Base-by-base conservation (phyloP, 2,113 vertebrate genomes). In the Notarius quadriscutis region DNA sequence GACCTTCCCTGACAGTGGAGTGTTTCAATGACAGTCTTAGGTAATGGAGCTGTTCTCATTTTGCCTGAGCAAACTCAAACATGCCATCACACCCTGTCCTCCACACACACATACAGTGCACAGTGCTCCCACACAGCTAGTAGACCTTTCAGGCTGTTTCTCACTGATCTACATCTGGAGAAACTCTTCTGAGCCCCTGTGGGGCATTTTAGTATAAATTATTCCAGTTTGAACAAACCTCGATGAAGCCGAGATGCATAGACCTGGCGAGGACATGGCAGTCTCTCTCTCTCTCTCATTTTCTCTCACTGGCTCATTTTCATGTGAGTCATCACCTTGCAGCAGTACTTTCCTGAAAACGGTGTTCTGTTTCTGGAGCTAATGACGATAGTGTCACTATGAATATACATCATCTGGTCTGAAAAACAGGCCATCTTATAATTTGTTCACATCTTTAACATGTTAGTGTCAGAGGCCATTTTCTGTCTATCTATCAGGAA, bases 341-440 rank as follows among this genome's bases (percentile, higher is more conserved):
- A 82, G 90, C 55, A 77, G 78, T 81, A 77, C 75, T 79, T 84
- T 82, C 69, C 87, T 78, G 77, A 41, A 84, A 86, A 88, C 85
- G 81, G 81, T 74, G 58, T 41, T 41, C 58, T 77, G 84, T 87
- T 69, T 87, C 86, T 84, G 58, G 84, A 86, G 86, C 88, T 91
- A 89, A 91, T 89, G 86, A 86, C 82, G 72, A 77, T 67, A 82
- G 75, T 88, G 90, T 87, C 90, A 91, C 86, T 77, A 82, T 82
- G 80, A 88, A 86, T 89, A 83, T 57, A 69, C 25, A 65, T 87
- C 90, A 88, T 27, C 71, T 50, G 50, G 60, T 50, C 9, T 75
- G 25, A 84, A 81, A 78, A 72, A 69, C 9, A 67, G 60, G 4
- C 8, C 15, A 41, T 10, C 79, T 86, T 72, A 30, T 84, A 67